phyloP scores from a whole-genome alignment of 2,113 vertebrate genomes.

The Gymnarchus niloticus region DNA sequence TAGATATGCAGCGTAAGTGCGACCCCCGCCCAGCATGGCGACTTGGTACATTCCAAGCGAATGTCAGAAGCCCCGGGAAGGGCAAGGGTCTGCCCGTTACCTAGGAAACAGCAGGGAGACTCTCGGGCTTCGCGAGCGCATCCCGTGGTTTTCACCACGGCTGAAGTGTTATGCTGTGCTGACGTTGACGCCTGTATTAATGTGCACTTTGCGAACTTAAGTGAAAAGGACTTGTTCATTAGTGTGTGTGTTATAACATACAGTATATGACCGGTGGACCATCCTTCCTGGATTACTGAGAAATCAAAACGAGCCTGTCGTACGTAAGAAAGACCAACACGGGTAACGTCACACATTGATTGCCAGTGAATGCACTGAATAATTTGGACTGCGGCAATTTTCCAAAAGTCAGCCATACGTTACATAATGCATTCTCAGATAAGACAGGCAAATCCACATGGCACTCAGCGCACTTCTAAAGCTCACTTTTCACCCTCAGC shows the following conservation, averaged over 20 bases:
- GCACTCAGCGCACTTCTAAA: not conserved
- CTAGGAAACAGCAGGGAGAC: slow-evolving; percentile 66
- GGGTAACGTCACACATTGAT: not conserved
- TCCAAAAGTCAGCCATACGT: not conserved
- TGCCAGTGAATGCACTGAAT: not conserved
- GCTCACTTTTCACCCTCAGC: not conserved
- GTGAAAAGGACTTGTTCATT: not conserved
- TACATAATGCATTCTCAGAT: not conserved
- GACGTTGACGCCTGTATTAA: not conserved
- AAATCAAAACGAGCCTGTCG: not conserved
- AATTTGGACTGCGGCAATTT: not conserved
- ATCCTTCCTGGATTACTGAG: not conserved
- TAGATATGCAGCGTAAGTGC: not conserved
- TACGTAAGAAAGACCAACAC: not conserved
- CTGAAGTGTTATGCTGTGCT: too few relatives aligned
- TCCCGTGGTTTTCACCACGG: slow-evolving; percentile 43
- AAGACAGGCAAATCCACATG: not conserved
- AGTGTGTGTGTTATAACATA: not conserved
- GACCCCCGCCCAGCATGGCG: not conserved
- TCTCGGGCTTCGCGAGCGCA: slow-evolving; percentile 47
- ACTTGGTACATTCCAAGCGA: slow-evolving; percentile 55
- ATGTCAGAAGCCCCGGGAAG: slow-evolving; percentile 46
- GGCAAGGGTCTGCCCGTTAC: slow-evolving; percentile 58
- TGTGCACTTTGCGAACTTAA: not conserved
- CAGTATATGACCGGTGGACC: not conserved